These are phyloP conservation scores for Hyppa rectilinea DNA, from an alignment of 2,888 invertebrate genomes.

Conservation along the genomic window DNA sequence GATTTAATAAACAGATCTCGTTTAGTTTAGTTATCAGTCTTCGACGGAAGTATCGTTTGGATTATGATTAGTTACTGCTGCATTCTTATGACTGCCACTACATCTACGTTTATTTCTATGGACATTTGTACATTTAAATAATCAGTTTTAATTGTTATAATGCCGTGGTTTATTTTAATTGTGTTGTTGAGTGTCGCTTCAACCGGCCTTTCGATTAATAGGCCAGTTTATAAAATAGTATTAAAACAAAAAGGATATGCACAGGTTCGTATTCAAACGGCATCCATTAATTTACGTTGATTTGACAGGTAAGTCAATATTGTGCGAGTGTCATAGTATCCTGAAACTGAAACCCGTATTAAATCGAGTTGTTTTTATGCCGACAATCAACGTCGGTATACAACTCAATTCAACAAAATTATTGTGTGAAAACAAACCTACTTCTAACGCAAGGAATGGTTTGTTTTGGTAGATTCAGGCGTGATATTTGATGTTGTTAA, in stretches of 20 bases:
- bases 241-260: slow-evolving; percentile 93
- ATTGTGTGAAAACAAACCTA: slow-evolving; percentile 17
- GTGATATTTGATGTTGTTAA: slow-evolving; percentile 11
- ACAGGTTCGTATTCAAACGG: slow-evolving; percentile 87
- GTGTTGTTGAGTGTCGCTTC: slow-evolving; percentile 67
- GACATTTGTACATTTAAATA: neutral
- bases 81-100: neutral
- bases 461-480: slow-evolving; percentile 3
- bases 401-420: too few relatives aligned
- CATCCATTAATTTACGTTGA: neutral
- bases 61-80: slow-evolving; percentile 24
- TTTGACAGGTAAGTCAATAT: too few relatives aligned
- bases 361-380: neutral
- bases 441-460: slow-evolving; percentile 9
- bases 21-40: slow-evolving; percentile 1
- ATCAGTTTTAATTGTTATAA: slow-evolving; percentile 43
- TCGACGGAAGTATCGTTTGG: neutral
- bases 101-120: slow-evolving; percentile 3
- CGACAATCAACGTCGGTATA: neutral
- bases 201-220: slow-evolving; percentile 75
- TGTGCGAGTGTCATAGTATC: neutral
- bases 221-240: slow-evolving; percentile 90
- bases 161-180: slow-evolving; percentile 65
- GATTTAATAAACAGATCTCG: slow-evolving; percentile 2
- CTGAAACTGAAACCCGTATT: neutral